Percentiles rank a stretch among this genome's conserved stretches.
These are phyloP conservation scores for Cephalopachus bancanus DNA, from an alignment of 2,797 vertebrate species.

Conservation along the genomic window DNA sequence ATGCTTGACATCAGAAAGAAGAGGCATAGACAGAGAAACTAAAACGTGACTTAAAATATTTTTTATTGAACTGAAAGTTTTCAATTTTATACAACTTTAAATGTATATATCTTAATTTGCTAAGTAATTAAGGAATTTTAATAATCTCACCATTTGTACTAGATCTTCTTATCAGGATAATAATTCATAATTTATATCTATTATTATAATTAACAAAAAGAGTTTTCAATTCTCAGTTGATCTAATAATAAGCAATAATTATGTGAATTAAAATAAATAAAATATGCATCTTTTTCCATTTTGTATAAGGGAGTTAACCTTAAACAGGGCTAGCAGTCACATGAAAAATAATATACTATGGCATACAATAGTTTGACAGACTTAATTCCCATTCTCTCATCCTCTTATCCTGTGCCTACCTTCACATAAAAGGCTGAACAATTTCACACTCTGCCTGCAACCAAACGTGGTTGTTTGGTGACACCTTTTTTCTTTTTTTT, in stretches of 20 bases:
- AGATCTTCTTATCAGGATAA: not conserved
- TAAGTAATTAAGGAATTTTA: not conserved
- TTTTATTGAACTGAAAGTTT: not conserved
- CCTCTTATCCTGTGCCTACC: not conserved
- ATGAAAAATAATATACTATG: not conserved
- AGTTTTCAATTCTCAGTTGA: not conserved
- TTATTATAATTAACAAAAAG: not conserved
- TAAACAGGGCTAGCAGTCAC: not conserved
- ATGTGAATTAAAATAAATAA: not conserved
- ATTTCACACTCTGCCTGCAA: not conserved
- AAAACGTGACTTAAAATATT: not conserved
- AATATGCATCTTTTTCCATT: not conserved
- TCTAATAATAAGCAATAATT: slow-evolving; percentile 6
- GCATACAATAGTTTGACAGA: not conserved
- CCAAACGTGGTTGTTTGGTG: not conserved
- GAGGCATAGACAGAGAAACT: not conserved
- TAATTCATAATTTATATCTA: not conserved
- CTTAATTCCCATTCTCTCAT: not conserved
- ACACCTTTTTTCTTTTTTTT: not conserved
- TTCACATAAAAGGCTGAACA: not conserved
- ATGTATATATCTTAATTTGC: not conserved
- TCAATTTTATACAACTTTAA: not conserved
- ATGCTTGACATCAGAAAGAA: not conserved
- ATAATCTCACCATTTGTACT: not conserved
- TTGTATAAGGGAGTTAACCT: not conserved